These are phyloP conservation scores for Catamblyrhynchus diadema DNA, from an alignment of 2,797 vertebrate genomes.

Conservation along the genomic window DNA sequence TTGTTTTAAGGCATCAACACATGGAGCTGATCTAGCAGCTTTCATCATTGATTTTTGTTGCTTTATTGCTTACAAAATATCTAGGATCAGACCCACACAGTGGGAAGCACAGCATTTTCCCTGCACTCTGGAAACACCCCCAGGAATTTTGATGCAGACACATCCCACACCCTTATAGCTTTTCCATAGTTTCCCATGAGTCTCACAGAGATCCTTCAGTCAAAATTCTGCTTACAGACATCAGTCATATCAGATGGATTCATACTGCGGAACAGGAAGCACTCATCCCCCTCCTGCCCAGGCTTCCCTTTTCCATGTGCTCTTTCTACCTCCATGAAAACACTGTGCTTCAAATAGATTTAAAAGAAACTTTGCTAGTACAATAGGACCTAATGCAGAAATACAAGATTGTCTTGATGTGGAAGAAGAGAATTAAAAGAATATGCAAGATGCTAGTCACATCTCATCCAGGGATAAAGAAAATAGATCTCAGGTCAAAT, in stretches of 20 bases:
- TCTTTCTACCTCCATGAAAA: conserved; percentile 3
- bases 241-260: conserved; percentile 42
- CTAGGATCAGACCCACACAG: background rate
- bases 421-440: background rate
- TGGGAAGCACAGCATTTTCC: background rate
- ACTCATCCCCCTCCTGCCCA: conserved; percentile 51
- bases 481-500: background rate
- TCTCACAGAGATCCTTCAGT: conserved; percentile 84
- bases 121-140: background rate
- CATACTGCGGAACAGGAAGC: conserved; percentile 80
- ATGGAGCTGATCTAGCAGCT: background rate
- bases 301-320: background rate
- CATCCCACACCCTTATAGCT: conserved; percentile 54
- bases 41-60: background rate
- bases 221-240: conserved; percentile 81
- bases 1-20: background rate
- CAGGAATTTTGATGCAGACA: background rate
- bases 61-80: background rate
- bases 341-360: background rate
- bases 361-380: background rate
- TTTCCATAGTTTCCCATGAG: conserved; percentile 78
- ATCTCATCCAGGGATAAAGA: background rate
- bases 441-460: background rate
- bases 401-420: background rate
- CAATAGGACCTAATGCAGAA: background rate